phyloP scores from a whole-genome alignment of 2,888 invertebrate species.

The Sipha maydis region DNA sequence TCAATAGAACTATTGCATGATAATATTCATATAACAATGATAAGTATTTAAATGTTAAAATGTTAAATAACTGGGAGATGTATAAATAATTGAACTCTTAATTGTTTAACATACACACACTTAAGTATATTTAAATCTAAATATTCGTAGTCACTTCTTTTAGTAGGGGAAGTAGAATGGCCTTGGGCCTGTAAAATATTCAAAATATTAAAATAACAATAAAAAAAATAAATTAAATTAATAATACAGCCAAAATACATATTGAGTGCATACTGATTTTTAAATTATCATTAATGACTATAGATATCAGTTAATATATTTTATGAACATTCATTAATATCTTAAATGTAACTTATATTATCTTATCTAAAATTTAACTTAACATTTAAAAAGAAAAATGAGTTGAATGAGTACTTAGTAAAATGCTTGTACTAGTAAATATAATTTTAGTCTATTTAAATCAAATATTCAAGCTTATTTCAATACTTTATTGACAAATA shows the following conservation, averaged over 20 bases:
- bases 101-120: not conserved
- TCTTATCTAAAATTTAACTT: not conserved
- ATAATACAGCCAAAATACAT: not conserved
- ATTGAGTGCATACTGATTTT: not conserved
- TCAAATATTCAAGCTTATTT: no score
- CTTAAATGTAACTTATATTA: not conserved
- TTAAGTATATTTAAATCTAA: conserved; percentile 32
- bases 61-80: not conserved
- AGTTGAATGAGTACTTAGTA: no score
- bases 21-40: not conserved
- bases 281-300: not conserved
- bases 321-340: not conserved
- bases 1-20: not conserved
- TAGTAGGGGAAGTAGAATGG: conserved; percentile 60
- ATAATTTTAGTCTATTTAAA: no score
- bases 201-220: conserved; percentile 53
- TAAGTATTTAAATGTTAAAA: not conserved
- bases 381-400: conserved; percentile 6
- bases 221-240: conserved; percentile 35
- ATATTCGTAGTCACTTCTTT: conserved; percentile 48
- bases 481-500: no score
- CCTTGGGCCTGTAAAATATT: conserved; percentile 60
- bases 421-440: no score
- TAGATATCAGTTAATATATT: not conserved
- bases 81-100: not conserved